phyloP scores from a whole-genome alignment of 2,888 invertebrate species.

The Acanthosepion pharaonis region DNA sequence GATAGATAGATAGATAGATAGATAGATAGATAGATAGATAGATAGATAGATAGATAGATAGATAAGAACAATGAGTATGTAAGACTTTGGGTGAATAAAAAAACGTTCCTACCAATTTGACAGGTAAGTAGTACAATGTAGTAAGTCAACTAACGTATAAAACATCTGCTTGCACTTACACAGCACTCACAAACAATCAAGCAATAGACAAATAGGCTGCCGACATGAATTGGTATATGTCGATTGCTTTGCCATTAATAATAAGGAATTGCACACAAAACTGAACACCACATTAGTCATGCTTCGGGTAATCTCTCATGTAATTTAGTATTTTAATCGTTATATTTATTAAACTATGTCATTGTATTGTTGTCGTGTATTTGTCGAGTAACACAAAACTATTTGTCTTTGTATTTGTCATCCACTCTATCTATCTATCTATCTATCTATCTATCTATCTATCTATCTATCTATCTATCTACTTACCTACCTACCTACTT shows the following conservation, averaged over 20 bases:
- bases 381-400: no score
- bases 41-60: background rate
- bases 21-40: slow-evolving; percentile 33
- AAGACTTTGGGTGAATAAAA: background rate
- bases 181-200: background rate
- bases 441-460: background rate
- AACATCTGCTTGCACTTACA: background rate
- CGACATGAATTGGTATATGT: background rate
- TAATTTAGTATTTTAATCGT: no score
- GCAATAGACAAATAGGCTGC: background rate
- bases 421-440: background rate
- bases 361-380: no score
- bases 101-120: background rate
- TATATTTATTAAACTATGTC: no score
- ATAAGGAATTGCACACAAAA: background rate
- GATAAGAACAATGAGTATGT: background rate
- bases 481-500: no score
- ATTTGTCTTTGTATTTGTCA: no score
- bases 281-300: no score
- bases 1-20: background rate
- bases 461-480: no score
- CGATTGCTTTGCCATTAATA: background rate
- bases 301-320: no score
- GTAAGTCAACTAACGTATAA: background rate
- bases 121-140: background rate